Evolutionary conservation across 2,113 vertebrate species (phyloP).

Genomic region (Sceloporus tristichus): DNA sequence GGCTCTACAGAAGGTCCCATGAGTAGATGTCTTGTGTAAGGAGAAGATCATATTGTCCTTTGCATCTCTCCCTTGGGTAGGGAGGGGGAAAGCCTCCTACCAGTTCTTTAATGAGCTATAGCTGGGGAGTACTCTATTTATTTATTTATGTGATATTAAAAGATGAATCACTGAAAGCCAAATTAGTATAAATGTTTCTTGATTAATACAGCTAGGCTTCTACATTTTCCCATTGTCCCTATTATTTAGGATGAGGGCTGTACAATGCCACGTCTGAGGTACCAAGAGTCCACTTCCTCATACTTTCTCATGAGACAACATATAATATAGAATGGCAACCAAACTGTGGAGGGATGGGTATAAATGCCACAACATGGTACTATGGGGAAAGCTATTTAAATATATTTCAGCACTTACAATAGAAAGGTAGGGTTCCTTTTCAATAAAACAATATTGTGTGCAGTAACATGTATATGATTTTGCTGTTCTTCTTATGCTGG

Average conservation of each 20-base stretch:
- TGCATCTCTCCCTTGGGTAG: slow-evolving; percentile 1
- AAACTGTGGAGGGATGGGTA: not conserved
- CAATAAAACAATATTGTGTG: not conserved
- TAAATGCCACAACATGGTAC: not conserved
- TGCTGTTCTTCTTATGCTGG: not conserved
- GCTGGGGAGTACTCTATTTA: slow-evolving; percentile 42
- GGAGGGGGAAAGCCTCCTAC: slow-evolving; percentile 31
- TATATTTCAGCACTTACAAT: not conserved
- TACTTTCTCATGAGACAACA: not conserved
- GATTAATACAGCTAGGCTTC: not conserved
- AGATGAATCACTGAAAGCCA: slow-evolving; percentile 18
- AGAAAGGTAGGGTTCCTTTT: not conserved
- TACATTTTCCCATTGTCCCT: not conserved
- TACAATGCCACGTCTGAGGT: slow-evolving; percentile 31
- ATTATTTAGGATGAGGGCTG: slow-evolving; percentile 34
- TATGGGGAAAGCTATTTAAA: not conserved
- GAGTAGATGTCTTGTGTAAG: slow-evolving; percentile 18
- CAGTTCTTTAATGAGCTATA: slow-evolving; percentile 47
- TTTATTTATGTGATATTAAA: slow-evolving; percentile 48
- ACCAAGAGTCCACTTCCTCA: not conserved
- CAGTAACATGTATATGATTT: not conserved
- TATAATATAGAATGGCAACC: not conserved
- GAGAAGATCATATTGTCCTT: slow-evolving; percentile 51
- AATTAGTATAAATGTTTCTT: slow-evolving; percentile 40
- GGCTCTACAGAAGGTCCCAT: slow-evolving; percentile 17